A percentile compares a stretch with the other conserved stretches of the same genome.
phyloP scores from a whole-genome alignment of 2,113 vertebrate genomes.

The Onychorhynchus coronatus region DNA sequence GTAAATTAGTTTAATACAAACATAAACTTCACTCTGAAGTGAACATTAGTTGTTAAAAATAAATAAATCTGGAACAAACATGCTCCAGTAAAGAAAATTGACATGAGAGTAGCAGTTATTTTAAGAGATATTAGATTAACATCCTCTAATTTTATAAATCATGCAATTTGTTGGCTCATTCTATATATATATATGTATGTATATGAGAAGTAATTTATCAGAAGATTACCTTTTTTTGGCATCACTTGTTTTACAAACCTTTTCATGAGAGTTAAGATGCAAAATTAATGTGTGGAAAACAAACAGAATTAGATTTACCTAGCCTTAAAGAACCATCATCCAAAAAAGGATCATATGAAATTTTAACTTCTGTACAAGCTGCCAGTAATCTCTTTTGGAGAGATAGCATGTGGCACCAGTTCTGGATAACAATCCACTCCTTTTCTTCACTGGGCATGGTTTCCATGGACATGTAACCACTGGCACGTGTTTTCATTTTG shows the following conservation, averaged over 20 bases:
- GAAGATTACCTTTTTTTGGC: background rate
- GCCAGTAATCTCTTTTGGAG: background rate
- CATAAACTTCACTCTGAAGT: background rate
- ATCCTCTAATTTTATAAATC: constrained; percentile 59
- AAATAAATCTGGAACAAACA: constrained; percentile 9
- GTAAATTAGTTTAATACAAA: constrained; percentile 19
- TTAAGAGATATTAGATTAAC: constrained; percentile 33
- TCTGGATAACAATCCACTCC: background rate
- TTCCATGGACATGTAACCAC: background rate
- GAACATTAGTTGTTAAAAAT: constrained; percentile 35
- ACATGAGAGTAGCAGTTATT: background rate
- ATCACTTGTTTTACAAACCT: background rate
- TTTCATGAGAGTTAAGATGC: background rate
- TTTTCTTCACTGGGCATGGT: background rate
- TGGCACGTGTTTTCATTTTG: background rate
- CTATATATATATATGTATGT: background rate
- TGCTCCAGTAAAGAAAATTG: background rate
- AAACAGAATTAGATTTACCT: background rate
- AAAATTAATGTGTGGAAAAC: background rate
- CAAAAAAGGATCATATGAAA: background rate
- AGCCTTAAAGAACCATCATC: background rate
- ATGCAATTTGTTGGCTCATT: constrained; percentile 19
- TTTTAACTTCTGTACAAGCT: background rate
- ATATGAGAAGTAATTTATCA: background rate
- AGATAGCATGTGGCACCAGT: background rate